Conservation (phyloP, 1,140 invertebrate species). For the Drosophila busckii region DNA sequence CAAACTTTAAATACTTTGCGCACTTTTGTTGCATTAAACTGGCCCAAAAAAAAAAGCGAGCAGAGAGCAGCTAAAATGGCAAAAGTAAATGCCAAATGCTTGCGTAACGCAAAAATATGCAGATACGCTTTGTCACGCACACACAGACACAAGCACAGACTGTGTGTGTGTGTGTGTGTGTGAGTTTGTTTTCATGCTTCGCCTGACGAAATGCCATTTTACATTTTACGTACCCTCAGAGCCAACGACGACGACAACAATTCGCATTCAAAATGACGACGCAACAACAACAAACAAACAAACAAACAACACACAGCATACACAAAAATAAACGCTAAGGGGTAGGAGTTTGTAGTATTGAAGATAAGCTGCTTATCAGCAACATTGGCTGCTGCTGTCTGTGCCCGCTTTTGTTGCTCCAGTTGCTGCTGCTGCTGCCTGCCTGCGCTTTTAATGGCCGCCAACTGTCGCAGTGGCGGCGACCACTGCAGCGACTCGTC, state of each 20-base stretch:
- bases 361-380: constrained; percentile 76
- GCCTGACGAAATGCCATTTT: constrained; percentile 74
- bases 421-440: constrained; percentile 15
- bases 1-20: background rate
- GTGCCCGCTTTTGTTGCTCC: constrained; percentile 3
- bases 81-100: constrained; percentile 17
- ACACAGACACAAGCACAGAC: constrained; percentile 12
- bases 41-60: constrained; percentile 23
- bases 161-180: constrained; percentile 8
- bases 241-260: constrained; percentile 38
- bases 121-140: constrained; percentile 49
- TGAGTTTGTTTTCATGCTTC: constrained; percentile 58
- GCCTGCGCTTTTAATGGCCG: constrained; percentile 52
- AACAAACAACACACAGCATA: constrained; percentile 56
- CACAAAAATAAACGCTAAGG: constrained; percentile 70
- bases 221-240: constrained; percentile 63
- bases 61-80: background rate
- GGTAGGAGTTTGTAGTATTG: constrained; percentile 73
- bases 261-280: constrained; percentile 69
- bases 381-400: constrained; percentile 42
- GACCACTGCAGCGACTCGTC: constrained; percentile 38
- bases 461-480: constrained; percentile 31
- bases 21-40: constrained; percentile 51
- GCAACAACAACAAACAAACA: constrained; percentile 33
- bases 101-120: constrained; percentile 12